Percentiles rank a stretch among this genome's conserved stretches.
Conservation (phyloP, 2,888 invertebrate species). For the Metallyticus violacea region DNA sequence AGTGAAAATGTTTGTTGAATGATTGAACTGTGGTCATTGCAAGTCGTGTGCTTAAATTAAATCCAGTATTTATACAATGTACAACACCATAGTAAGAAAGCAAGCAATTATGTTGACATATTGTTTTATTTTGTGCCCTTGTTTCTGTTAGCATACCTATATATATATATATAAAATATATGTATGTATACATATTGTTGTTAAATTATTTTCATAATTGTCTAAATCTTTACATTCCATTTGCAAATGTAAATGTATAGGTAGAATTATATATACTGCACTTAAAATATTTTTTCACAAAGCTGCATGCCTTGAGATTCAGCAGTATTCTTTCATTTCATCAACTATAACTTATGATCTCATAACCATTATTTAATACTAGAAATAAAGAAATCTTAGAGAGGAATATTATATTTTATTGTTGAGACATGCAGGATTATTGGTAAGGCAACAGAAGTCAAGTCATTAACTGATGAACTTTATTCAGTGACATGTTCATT, state of each 20-base stretch:
- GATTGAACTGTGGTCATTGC: neutral
- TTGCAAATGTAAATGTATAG: neutral
- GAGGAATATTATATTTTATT: neutral
- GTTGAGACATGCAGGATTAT: neutral
- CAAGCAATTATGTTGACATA: neutral
- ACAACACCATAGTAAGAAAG: neutral
- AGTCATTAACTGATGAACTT: neutral
- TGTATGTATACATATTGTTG: neutral
- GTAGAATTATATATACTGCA: neutral
- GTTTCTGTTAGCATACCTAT: neutral
- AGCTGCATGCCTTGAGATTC: conserved; percentile 9
- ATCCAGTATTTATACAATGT: neutral
- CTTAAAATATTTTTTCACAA: conserved; percentile 13
- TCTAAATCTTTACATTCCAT: neutral
- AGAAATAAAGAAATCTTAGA: neutral
- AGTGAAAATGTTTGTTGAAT: neutral
- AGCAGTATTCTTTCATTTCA: neutral
- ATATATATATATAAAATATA: neutral
- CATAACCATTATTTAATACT: neutral
- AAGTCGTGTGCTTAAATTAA: neutral
- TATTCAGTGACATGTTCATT: neutral
- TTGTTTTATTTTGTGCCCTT: neutral
- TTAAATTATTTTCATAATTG: neutral
- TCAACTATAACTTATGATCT: neutral
- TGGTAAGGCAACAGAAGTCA: neutral